Evolutionary conservation across 2,888 invertebrate genomes (phyloP).

Genomic region (Stramonita haemastoma): DNA sequence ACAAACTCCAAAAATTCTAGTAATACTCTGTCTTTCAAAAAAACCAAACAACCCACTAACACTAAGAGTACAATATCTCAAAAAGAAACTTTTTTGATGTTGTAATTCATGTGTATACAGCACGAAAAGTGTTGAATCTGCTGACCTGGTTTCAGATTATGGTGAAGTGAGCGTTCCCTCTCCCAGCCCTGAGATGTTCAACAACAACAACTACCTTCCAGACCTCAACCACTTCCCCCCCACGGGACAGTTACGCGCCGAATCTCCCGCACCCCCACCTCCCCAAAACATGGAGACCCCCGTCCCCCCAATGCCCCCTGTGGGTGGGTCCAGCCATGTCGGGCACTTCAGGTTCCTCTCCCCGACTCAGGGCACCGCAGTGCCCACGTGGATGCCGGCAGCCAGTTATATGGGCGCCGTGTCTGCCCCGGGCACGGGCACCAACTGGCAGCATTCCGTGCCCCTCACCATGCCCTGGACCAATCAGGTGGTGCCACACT

Average conservation of each 20-base stretch:
- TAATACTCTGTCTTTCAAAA: no score
- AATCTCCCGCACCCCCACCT: conserved; percentile 19
- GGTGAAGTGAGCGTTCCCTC: not conserved
- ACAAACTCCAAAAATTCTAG: no score
- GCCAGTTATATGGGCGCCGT: conserved; percentile 38
- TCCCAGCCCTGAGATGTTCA: conserved; percentile 32
- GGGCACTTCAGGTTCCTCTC: conserved; percentile 50
- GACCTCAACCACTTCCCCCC: conserved; percentile 39
- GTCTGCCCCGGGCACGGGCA: conserved; percentile 53
- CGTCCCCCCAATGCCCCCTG: not conserved
- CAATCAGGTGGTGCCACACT: conserved; percentile 29
- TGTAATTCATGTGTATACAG: no score
- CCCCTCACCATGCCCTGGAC: conserved; percentile 58
- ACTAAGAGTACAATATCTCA: no score
- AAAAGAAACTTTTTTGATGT: not conserved
- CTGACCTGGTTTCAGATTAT: not conserved
- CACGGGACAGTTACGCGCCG: not conserved
- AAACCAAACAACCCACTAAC: no score
- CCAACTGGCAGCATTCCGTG: conserved; percentile 60
- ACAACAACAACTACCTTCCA: conserved; percentile 49
- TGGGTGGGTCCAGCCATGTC: not conserved
- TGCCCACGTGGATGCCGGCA: conserved; percentile 43
- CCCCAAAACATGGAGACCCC: not conserved
- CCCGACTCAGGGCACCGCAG: conserved; percentile 50
- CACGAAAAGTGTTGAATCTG: not conserved